These are phyloP conservation scores for Tubulanus polymorphus DNA, from an alignment of 2,888 invertebrate species.

Conservation along the genomic window DNA sequence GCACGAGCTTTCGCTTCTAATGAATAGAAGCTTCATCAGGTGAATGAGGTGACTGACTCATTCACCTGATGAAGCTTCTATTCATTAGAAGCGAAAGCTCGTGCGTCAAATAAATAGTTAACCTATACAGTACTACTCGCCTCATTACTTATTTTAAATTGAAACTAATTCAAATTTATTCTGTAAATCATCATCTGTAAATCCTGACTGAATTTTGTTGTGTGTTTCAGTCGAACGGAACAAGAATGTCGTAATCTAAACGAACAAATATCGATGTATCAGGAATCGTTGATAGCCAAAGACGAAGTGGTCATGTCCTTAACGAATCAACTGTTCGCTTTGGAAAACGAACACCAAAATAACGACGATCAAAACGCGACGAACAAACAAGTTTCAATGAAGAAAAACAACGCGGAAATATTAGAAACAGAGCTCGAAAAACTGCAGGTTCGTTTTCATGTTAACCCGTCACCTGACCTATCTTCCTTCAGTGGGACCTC, in stretches of 20 bases:
- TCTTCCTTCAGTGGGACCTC: no score
- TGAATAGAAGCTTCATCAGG: no score
- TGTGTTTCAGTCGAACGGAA: no score
- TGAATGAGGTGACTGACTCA: no score
- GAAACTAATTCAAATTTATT: background rate
- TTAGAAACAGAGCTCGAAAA: slow-evolving; percentile 28
- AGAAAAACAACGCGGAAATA: no score
- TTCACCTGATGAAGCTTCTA: no score
- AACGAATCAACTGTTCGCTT: slow-evolving; percentile 48
- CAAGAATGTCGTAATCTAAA: slow-evolving; percentile 34
- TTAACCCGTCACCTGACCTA: slow-evolving; percentile 8
- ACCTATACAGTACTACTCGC: no score
- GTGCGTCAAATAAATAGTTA: no score
- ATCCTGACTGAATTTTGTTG: background rate
- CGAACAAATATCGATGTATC: slow-evolving; percentile 42
- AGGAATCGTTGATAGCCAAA: slow-evolving; percentile 50
- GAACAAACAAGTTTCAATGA: background rate
- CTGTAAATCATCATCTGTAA: background rate
- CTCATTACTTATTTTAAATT: no score
- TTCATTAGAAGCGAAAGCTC: no score
- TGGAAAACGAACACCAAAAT: slow-evolving; percentile 34
- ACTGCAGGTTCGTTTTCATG: slow-evolving; percentile 22
- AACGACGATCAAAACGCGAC: no score
- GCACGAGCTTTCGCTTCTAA: no score
- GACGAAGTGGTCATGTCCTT: slow-evolving; percentile 51